phyloP scores from a whole-genome alignment of 2,888 invertebrate species.

The Mesoligia furuncula region DNA sequence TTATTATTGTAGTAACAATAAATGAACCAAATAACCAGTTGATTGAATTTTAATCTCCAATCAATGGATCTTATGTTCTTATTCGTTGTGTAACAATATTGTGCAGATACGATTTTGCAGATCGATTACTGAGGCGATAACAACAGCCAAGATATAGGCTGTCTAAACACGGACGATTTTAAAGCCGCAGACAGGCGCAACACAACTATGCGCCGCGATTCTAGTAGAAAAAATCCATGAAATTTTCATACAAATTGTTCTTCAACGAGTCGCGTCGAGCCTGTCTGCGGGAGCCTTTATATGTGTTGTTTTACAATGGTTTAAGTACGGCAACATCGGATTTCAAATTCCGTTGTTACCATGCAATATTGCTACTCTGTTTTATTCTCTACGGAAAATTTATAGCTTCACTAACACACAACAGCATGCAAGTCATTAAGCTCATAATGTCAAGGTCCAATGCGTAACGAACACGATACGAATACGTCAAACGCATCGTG shows the following conservation, averaged over 20 bases:
- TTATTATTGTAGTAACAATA: conserved; percentile 13
- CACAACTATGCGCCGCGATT: neutral
- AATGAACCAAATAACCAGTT: conserved; percentile 8
- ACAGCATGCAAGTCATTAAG: conserved; percentile 48
- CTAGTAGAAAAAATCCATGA: too few relatives aligned
- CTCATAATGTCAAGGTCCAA: conserved; percentile 52
- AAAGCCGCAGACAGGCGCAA: neutral
- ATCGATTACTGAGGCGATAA: conserved; percentile 24
- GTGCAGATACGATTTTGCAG: conserved; percentile 1
- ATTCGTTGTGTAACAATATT: conserved; percentile 15
- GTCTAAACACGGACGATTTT: neutral
- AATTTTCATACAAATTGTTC: neutral
- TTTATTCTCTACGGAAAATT: conserved; percentile 39
- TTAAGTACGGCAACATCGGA: neutral
- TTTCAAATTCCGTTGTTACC: conserved; percentile 18
- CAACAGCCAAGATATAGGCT: neutral
- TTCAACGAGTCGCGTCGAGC: neutral
- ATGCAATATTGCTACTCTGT: conserved; percentile 17
- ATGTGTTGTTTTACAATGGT: conserved; percentile 1
- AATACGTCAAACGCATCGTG: conserved; percentile 36
- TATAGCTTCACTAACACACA: conserved; percentile 42
- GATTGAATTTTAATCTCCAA: conserved; percentile 36
- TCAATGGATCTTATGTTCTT: conserved; percentile 6
- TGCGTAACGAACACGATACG: conserved; percentile 48
- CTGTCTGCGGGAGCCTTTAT: neutral